These are phyloP conservation scores for Lutra lutra DNA, from an alignment of 2,797 vertebrate species.

Conservation along the genomic window DNA sequence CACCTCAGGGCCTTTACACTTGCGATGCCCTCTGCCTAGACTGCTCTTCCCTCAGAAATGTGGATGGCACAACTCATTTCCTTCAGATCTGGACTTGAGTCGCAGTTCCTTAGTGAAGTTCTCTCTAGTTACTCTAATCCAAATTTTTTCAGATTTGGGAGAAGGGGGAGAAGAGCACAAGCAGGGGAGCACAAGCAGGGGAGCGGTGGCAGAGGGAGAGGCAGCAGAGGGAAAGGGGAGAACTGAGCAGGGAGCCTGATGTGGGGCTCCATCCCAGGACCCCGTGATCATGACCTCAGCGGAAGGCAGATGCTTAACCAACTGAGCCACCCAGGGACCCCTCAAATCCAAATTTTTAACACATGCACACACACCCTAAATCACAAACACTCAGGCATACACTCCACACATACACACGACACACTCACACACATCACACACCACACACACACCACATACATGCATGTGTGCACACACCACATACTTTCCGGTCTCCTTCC, in stretches of 20 bases:
- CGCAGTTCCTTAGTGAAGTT: background rate
- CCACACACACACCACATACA: background rate
- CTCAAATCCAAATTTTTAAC: background rate
- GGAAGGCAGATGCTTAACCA: background rate
- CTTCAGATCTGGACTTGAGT: background rate
- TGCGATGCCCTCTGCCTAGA: background rate
- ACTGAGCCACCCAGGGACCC: background rate
- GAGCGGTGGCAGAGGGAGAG: background rate
- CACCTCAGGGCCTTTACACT: constrained; percentile 10
- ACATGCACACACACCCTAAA: background rate
- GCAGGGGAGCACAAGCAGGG: background rate
- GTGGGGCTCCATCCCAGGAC: background rate
- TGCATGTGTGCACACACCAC: background rate
- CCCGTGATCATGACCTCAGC: background rate
- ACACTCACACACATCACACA: background rate
- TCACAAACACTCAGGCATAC: background rate
- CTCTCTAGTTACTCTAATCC: background rate
- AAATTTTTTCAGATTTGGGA: background rate
- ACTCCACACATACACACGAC: background rate
- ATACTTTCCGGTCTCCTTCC: background rate
- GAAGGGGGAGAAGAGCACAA: too few relatives aligned
- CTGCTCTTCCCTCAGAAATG: background rate
- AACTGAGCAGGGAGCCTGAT: background rate
- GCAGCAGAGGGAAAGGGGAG: background rate
- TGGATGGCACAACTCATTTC: background rate